Percentiles rank a stretch among this genome's conserved stretches.
phyloP scores from a whole-genome alignment of 2,888 invertebrate genomes.

The Thereva unica region DNA sequence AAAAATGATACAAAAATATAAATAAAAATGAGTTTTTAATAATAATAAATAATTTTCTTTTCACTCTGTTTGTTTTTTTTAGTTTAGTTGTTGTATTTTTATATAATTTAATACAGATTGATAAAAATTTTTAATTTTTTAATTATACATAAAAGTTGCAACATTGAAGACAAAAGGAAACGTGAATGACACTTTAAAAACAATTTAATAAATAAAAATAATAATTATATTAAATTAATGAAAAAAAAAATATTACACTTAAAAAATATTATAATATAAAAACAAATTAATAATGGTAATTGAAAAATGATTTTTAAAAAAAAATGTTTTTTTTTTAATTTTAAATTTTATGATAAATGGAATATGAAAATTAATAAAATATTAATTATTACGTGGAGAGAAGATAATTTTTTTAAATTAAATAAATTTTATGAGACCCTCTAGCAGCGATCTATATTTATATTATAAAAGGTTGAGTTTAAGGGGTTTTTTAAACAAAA shows the following conservation, averaged over 20 bases:
- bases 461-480: too few relatives aligned
- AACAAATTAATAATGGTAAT: constrained; percentile 1
- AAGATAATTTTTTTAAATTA: too few relatives aligned
- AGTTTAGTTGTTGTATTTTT: constrained; percentile 11
- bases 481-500: too few relatives aligned
- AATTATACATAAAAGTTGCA: constrained; percentile 55
- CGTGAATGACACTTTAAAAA: constrained; percentile 7
- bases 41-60: too few relatives aligned
- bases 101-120: constrained; percentile 11
- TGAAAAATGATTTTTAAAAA: background rate
- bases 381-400: too few relatives aligned
- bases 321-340: too few relatives aligned
- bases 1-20: too few relatives aligned
- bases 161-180: constrained; percentile 58
- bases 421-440: too few relatives aligned
- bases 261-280: background rate
- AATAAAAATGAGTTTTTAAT: too few relatives aligned
- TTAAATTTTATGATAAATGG: too few relatives aligned
- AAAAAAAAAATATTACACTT: constrained; percentile 10
- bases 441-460: too few relatives aligned
- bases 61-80: constrained; percentile 10
- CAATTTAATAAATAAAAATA: constrained; percentile 28
- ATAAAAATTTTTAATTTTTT: constrained; percentile 45
- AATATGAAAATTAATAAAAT: too few relatives aligned
- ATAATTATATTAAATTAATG: constrained; percentile 21